These are phyloP conservation scores for Tangara arthus DNA, from an alignment of 2,797 vertebrate genomes.

Conservation along the genomic window DNA sequence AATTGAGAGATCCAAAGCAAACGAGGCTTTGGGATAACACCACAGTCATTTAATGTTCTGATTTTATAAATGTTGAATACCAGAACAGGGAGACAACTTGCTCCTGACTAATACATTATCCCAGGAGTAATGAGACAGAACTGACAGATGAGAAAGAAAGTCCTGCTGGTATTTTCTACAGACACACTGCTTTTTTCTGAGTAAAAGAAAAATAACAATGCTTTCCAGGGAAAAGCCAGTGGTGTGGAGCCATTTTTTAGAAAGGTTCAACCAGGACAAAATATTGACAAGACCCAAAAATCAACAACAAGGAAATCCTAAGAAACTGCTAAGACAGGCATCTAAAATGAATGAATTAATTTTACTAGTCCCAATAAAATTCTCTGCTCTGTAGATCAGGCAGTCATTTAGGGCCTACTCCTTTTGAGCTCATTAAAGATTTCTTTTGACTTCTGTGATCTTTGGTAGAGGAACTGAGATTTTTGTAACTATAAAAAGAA, in stretches of 20 bases:
- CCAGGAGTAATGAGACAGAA: conserved; percentile 38
- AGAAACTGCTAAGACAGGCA: background rate
- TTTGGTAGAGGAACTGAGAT: background rate
- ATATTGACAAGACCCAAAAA: background rate
- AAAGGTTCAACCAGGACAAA: background rate
- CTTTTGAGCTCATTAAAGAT: background rate
- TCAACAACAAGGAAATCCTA: background rate
- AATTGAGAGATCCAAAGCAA: conserved; percentile 36
- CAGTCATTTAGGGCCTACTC: background rate
- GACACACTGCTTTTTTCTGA: background rate
- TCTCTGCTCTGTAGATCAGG: background rate
- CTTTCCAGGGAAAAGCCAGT: background rate
- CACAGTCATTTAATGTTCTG: conserved; percentile 25
- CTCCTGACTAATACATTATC: conserved; percentile 29
- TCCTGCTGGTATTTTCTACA: background rate
- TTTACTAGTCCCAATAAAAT: background rate
- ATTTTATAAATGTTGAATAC: conserved; percentile 48
- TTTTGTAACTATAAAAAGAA: background rate
- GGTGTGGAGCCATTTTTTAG: background rate
- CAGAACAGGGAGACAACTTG: conserved; percentile 1
- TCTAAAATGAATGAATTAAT: background rate
- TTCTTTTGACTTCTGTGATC: background rate
- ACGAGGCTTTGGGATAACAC: background rate
- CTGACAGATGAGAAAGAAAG: conserved; percentile 23
- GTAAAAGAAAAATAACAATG: background rate